phyloP scores from a whole-genome alignment of 2,888 invertebrate genomes.

The Pollenia angustigena region DNA sequence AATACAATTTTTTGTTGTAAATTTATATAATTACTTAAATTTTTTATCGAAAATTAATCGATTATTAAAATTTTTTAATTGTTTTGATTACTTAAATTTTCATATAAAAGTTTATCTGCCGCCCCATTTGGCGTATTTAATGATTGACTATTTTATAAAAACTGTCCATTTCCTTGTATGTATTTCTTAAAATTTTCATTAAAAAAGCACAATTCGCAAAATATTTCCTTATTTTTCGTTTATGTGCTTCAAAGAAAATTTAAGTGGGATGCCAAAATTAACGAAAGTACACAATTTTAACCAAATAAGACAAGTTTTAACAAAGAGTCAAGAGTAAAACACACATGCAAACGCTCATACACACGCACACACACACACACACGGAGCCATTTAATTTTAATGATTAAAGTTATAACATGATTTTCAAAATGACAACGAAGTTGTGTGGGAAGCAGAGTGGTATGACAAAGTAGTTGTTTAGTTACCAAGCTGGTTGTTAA shows the following conservation, averaged over 20 bases:
- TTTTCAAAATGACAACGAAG: constrained; percentile 40
- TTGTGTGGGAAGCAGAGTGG: constrained; percentile 10
- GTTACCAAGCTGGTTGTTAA: constrained; percentile 40
- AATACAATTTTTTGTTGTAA: too few species aligned
- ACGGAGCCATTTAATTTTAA: constrained; percentile 54
- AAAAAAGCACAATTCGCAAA: background rate
- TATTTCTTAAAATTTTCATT: background rate
- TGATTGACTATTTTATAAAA: background rate
- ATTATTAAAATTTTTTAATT: too few species aligned
- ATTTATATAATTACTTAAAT: too few species aligned
- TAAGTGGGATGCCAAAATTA: constrained; percentile 49
- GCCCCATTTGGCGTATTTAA: too few species aligned
- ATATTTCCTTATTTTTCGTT: constrained; percentile 23
- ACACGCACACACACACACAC: background rate
- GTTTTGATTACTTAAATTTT: too few species aligned
- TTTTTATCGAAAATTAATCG: too few species aligned
- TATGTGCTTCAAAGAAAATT: constrained; percentile 38
- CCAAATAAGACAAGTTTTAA: constrained; percentile 58
- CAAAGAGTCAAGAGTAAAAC: background rate
- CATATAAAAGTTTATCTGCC: too few species aligned
- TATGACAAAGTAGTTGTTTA: constrained; percentile 6
- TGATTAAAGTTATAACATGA: constrained; percentile 66
- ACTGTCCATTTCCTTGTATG: background rate
- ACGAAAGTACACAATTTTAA: constrained; percentile 54
- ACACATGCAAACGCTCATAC: constrained; percentile 1